Conservation (phyloP, 2,888 invertebrate genomes). For the Polia nebulosa region DNA sequence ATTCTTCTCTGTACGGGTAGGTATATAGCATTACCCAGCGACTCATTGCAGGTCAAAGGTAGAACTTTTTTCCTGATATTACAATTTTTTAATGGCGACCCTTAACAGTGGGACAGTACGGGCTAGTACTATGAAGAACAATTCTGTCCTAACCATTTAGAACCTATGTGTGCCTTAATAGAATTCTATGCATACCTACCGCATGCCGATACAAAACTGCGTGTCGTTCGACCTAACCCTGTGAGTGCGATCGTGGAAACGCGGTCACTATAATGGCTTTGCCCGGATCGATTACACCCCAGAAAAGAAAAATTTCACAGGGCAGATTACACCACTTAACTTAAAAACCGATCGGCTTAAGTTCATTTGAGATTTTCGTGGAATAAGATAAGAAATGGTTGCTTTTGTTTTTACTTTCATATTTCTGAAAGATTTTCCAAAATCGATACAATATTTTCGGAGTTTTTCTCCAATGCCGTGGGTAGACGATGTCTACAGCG, state of each 20-base stretch:
- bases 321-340: neutral
- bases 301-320: conserved; percentile 2
- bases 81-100: no score
- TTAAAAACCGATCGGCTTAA: neutral
- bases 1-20: no score
- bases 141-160: neutral
- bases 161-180: no score
- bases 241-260: conserved; percentile 22
- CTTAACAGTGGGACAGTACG: no score
- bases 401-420: neutral
- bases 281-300: conserved; percentile 44
- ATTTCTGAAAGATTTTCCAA: neutral
- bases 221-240: conserved; percentile 26
- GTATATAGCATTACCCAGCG: no score
- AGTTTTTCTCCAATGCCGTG: neutral
- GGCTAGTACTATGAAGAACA: no score
- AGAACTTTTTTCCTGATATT: no score
- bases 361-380: neutral
- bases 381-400: neutral
- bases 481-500: conserved; percentile 23
- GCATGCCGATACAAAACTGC: conserved; percentile 16
- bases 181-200: neutral
- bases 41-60: no score
- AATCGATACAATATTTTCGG: neutral
- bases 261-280: conserved; percentile 49